These are phyloP conservation scores for Drosophila kambysellisi DNA, from an alignment of 2,888 invertebrate genomes.

Conservation along the genomic window DNA sequence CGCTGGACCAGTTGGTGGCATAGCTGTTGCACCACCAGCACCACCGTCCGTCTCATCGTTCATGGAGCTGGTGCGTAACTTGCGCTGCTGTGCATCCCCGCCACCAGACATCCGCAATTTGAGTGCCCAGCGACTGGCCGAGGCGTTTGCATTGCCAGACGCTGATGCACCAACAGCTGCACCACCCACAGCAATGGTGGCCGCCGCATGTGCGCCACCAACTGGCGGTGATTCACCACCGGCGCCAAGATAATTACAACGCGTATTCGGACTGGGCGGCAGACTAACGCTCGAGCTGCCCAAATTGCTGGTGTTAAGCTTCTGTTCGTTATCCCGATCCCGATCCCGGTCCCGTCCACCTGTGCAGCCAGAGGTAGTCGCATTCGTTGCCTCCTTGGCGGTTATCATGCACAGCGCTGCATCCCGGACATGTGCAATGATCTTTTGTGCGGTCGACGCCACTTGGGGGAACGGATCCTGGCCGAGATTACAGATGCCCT, in stretches of 20 bases:
- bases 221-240: constrained; percentile 57
- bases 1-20: not conserved
- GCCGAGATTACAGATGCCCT: constrained; percentile 90
- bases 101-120: constrained; percentile 60
- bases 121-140: constrained; percentile 55
- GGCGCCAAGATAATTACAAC: constrained; percentile 84
- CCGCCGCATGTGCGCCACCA: constrained; percentile 12
- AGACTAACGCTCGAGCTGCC: constrained; percentile 86
- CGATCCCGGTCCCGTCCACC: constrained; percentile 17
- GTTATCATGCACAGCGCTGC: constrained; percentile 86
- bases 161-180: not conserved
- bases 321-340: constrained; percentile 59
- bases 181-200: constrained; percentile 16
- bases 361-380: constrained; percentile 40
- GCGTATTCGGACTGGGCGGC: constrained; percentile 88
- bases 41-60: constrained; percentile 83
- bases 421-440: constrained; percentile 91
- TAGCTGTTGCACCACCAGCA: constrained; percentile 26
- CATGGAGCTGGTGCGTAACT: constrained; percentile 83
- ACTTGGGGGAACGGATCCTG: constrained; percentile 96
- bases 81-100: constrained; percentile 72
- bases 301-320: constrained; percentile 74
- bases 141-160: not conserved
- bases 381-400: constrained; percentile 84
- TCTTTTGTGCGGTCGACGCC: constrained; percentile 90